A percentile compares a stretch with the other conserved stretches of the same genome.
Conservation (phyloP, 1,140 invertebrate genomes). For the Asbolus verrucosus region DNA sequence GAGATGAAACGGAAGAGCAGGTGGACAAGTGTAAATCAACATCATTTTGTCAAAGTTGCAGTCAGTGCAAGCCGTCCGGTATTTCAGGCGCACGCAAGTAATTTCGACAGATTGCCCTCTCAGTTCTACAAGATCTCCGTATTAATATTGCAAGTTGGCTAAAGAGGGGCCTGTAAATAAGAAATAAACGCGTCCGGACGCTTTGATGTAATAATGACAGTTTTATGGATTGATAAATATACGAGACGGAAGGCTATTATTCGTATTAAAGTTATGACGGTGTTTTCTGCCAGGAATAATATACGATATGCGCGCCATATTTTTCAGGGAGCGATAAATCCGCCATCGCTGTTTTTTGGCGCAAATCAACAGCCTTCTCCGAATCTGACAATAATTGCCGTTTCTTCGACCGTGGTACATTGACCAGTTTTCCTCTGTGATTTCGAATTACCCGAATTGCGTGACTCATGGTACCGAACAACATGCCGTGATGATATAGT, state of each 20-base stretch:
- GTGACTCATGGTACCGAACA: constrained; percentile 23
- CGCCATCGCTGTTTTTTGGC: constrained; percentile 3
- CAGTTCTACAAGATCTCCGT: too few species aligned
- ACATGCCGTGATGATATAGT: not conserved
- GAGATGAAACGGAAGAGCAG: constrained; percentile 60
- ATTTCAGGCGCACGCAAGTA: too few species aligned
- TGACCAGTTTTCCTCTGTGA: constrained; percentile 11
- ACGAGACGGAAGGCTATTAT: constrained; percentile 11
- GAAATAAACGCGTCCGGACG: not conserved
- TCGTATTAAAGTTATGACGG: not conserved
- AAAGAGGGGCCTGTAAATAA: not conserved
- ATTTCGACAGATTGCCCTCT: too few species aligned
- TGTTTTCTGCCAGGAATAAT: constrained; percentile 3
- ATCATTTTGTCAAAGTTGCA: constrained; percentile 44
- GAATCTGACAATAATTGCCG: constrained; percentile 1
- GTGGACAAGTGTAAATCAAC: constrained; percentile 59
- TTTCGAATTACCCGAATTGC: constrained; percentile 22
- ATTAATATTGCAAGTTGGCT: too few species aligned
- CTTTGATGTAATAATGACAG: constrained; percentile 27
- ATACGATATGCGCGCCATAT: not conserved
- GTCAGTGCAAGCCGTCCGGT: too few species aligned
- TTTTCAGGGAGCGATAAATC: not conserved
- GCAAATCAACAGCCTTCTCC: not conserved
- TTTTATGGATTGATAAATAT: constrained; percentile 20
- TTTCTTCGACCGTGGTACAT: not conserved